phyloP scores from a whole-genome alignment of 2,113 vertebrate genomes.

The Pangasianodon gigas region DNA sequence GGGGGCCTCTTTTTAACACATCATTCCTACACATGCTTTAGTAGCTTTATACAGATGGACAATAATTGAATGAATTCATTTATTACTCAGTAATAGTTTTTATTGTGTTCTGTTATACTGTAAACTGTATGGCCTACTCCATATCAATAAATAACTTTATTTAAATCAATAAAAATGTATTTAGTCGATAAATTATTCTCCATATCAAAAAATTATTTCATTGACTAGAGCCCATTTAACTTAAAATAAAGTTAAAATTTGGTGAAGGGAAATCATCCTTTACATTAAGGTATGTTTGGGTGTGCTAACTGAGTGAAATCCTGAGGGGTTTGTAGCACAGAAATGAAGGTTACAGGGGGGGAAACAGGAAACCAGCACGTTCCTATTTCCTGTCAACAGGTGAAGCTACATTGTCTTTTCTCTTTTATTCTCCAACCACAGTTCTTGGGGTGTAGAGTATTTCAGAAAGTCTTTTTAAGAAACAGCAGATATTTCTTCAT shows the following conservation, averaged over 20 bases:
- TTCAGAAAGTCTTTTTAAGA: conserved; percentile 48
- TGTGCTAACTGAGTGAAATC: conserved; percentile 34
- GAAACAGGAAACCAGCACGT: conserved; percentile 72
- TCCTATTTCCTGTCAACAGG: conserved; percentile 74
- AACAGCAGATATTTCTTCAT: conserved; percentile 29
- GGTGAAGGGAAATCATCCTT: conserved; percentile 1
- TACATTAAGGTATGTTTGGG: not conserved
- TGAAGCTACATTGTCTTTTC: conserved; percentile 60
- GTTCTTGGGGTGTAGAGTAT: conserved; percentile 58
- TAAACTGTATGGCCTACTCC: not conserved
- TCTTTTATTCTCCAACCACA: conserved; percentile 65
- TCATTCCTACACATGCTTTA: not conserved
- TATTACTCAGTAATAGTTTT: not conserved
- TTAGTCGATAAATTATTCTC: too few species aligned
- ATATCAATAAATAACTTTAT: not conserved
- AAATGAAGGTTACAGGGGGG: conserved; percentile 56
- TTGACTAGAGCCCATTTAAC: not conserved
- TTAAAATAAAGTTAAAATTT: not conserved
- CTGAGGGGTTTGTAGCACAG: conserved; percentile 52
- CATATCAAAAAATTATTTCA: not conserved
- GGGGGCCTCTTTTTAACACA: not conserved
- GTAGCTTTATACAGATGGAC: not conserved
- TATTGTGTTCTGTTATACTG: not conserved
- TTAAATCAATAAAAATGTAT: too few species aligned
- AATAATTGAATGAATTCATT: not conserved